These are phyloP conservation scores for Bombus superbus DNA, from an alignment of 1,140 invertebrate species.

Conservation along the genomic window DNA sequence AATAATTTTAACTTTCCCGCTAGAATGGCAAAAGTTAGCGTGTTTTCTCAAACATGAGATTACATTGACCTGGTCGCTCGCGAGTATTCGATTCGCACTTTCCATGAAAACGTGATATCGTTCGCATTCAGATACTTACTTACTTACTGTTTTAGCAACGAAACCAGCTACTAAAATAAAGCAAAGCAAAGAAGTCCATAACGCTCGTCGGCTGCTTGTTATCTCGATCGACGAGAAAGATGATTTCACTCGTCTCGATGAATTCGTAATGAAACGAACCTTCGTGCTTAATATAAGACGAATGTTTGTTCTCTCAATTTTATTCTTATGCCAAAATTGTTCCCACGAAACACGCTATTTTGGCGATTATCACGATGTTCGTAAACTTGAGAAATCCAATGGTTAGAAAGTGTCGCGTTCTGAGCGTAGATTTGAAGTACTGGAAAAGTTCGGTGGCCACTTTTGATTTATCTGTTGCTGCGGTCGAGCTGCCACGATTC, in stretches of 20 bases:
- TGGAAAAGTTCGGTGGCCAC: slow-evolving; percentile 59
- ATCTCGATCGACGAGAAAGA: too few relatives aligned
- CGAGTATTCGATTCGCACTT: slow-evolving; percentile 11
- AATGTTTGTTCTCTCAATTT: background rate
- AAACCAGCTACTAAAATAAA: background rate
- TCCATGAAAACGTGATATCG: background rate
- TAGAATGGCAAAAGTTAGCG: slow-evolving; percentile 15
- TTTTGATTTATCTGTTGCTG: slow-evolving; percentile 67
- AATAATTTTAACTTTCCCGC: slow-evolving; percentile 18
- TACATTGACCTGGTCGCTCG: background rate
- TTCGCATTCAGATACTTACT: background rate
- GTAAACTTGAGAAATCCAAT: background rate
- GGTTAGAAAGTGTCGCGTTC: too few relatives aligned
- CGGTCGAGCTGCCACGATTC: slow-evolving; percentile 30
- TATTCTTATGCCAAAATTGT: too few relatives aligned
- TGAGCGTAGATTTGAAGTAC: slow-evolving; percentile 34
- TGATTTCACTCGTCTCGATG: background rate
- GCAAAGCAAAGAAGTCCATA: background rate
- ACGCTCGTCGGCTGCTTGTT: background rate
- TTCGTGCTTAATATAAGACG: too few relatives aligned
- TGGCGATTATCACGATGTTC: background rate
- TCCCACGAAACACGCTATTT: background rate
- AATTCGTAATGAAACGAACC: background rate
- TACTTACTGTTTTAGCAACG: too few relatives aligned
- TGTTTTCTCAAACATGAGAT: slow-evolving; percentile 37